A percentile compares a stretch with the other conserved stretches of the same genome.
These are phyloP conservation scores for Eupristina koningsbergeri DNA, from an alignment of 1,140 invertebrate genomes.

Conservation along the genomic window DNA sequence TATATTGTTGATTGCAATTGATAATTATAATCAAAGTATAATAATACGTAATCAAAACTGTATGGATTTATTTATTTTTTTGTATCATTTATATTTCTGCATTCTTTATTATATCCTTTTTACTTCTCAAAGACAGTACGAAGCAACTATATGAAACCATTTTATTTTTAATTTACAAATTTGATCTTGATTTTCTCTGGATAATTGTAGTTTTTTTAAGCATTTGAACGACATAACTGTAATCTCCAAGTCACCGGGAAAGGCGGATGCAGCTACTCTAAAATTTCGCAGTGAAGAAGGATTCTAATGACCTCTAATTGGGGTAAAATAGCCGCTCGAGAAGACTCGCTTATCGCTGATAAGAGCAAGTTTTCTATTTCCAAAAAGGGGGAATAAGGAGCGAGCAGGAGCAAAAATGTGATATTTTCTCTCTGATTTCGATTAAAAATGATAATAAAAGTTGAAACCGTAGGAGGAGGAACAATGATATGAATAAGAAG, in stretches of 20 bases:
- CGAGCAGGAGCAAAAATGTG: neutral
- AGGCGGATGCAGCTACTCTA: neutral
- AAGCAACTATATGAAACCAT: neutral
- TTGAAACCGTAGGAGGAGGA: neutral
- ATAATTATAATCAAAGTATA: too few species aligned
- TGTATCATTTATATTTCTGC: too few species aligned
- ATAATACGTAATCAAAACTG: too few species aligned
- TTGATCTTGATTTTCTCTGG: neutral
- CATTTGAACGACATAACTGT: neutral
- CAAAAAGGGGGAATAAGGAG: neutral
- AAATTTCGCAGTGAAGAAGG: neutral
- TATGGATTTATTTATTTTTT: too few species aligned
- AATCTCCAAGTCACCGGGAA: neutral
- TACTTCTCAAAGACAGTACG: too few species aligned
- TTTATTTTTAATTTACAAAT: neutral
- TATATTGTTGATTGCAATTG: too few species aligned
- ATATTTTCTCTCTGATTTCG: neutral
- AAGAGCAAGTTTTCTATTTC: slow-evolving; percentile 10
- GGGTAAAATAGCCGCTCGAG: slow-evolving; percentile 7
- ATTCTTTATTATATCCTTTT: too few species aligned
- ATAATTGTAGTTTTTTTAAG: neutral
- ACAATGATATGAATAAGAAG: too few species aligned
- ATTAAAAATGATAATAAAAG: neutral
- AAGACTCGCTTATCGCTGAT: slow-evolving; percentile 1
- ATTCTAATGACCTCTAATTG: slow-evolving; percentile 12